A percentile compares a stretch with the other conserved stretches of the same genome.
phyloP scores from a whole-genome alignment of 2,113 vertebrate species.

The Cyanoliseus patagonus region DNA sequence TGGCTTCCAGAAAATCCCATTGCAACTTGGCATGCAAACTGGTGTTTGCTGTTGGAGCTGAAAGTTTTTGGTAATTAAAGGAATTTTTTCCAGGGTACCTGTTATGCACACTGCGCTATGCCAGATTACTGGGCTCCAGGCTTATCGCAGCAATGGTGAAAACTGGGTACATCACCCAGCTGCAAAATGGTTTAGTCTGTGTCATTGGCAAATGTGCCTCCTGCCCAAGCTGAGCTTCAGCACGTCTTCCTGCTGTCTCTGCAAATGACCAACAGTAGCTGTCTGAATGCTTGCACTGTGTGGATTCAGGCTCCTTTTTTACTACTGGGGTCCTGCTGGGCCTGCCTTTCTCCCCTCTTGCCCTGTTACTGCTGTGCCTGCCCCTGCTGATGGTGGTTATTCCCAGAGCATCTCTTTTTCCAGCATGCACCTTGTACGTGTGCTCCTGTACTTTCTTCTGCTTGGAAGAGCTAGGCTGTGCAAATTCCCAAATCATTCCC shows the following conservation, averaged over 20 bases:
- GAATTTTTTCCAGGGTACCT: background rate
- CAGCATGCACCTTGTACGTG: rapidly evolving
- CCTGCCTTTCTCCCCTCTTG: rapidly evolving
- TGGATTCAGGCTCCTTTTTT: background rate
- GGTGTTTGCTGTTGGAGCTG: background rate
- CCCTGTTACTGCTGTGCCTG: background rate
- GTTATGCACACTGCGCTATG: rapidly evolving
- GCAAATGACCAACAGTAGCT: rapidly evolving
- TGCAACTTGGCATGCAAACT: background rate
- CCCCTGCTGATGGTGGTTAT: background rate
- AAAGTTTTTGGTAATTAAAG: background rate
- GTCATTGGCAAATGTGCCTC: rapidly evolving
- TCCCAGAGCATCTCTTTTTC: background rate
- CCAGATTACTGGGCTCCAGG: background rate
- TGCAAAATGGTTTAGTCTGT: background rate
- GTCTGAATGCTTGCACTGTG: rapidly evolving
- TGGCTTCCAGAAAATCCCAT: background rate
- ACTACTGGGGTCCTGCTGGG: background rate
- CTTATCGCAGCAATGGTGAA: too few species aligned
- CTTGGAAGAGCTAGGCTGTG: background rate
- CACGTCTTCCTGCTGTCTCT: background rate
- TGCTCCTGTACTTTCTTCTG: background rate
- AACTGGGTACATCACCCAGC: background rate
- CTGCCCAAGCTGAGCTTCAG: background rate
- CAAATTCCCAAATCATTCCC: background rate